These are phyloP conservation scores for Gymnoscopelus microlampas DNA, from an alignment of 2,797 vertebrate species.

Conservation along the genomic window DNA sequence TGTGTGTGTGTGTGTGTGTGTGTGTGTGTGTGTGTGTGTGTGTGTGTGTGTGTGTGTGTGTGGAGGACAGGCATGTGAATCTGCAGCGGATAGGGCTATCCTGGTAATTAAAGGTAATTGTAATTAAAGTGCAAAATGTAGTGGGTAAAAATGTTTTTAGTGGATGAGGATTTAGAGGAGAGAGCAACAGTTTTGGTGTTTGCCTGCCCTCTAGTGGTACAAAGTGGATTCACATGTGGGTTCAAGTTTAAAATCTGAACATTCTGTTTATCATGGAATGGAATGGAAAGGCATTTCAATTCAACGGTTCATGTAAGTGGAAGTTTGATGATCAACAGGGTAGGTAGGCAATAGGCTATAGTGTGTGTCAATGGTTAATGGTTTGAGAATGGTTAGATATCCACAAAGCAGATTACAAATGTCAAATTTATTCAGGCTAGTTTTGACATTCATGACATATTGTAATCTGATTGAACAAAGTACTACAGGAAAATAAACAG, in stretches of 20 bases:
- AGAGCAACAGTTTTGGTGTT: neutral
- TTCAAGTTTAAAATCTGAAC: too few species aligned
- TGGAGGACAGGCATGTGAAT: too few species aligned
- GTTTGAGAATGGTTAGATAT: constrained; percentile 41
- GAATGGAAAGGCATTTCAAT: too few species aligned
- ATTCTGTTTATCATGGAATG: too few species aligned
- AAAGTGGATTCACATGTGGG: neutral
- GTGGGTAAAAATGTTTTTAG: neutral
- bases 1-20: constrained; percentile 12
- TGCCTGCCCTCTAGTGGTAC: constrained; percentile 53
- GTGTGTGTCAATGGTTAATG: neutral
- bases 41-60: neutral
- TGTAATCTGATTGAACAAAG: constrained; percentile 18
- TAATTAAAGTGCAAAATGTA: neutral
- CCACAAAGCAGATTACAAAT: constrained; percentile 51
- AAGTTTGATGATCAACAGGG: too few species aligned
- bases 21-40: neutral
- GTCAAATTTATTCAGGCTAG: constrained; percentile 56
- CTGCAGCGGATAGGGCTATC: too few species aligned
- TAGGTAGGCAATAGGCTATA: too few species aligned
- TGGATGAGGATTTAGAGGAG: neutral
- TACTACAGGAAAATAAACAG: neutral
- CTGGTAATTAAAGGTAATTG: too few species aligned
- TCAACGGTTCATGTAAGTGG: too few species aligned
- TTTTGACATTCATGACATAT: constrained; percentile 20